Base-by-base conservation (phyloP, 2,888 invertebrate genomes). In the Phrixothrix hirtus region DNA sequence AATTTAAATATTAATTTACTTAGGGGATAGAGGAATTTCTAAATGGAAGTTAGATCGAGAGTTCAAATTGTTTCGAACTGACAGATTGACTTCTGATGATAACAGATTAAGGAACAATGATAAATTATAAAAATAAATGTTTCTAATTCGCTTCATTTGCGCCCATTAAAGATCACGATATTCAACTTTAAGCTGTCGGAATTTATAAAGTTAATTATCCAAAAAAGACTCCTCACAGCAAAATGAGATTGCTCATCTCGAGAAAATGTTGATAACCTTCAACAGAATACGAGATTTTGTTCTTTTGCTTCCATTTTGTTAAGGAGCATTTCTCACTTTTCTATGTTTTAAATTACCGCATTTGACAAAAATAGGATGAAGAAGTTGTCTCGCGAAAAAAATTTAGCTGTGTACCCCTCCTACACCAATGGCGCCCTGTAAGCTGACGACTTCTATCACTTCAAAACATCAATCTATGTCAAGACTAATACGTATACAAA, bases 181-280 rank as follows among this genome's bases (percentile, higher is more conserved):
- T 21, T 21, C 7, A 21, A 7, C 3, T 5, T 7, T 21, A 21
- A 21, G 21, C 4, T 7, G 7, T 21, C 21, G 21, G 21, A 21
- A 21, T 21, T 21, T 7, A 7, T 7, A 7, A 21, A 7, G 4
- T 21, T 21, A 21, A 21, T 36, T 36, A 36, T 37, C 30, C 30
- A n/a, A 45, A 36, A 45, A 29, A 36, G 11, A 4, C 14, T 34
- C 10, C 7, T 13, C 35, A 15, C 5, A 35, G 10, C 44, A 4
- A 43, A 32, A 43, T 10, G 11, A 29, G 42, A n/a, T 53, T 35
- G 41, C 42, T 52, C 51, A 41, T 56, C 55, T 36, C 34, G 55
- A 44, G 51, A 56, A 51, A 37, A 51, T 47, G 47, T 47, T 47
- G 55, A 56, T 56, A 56, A 52, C 55, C 55, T 56, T 52, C 55